Evolutionary conservation across 2,888 invertebrate species (phyloP), one percentile per base, ranked within the genome.

Genomic region (Asteroscopus sphinx): DNA sequence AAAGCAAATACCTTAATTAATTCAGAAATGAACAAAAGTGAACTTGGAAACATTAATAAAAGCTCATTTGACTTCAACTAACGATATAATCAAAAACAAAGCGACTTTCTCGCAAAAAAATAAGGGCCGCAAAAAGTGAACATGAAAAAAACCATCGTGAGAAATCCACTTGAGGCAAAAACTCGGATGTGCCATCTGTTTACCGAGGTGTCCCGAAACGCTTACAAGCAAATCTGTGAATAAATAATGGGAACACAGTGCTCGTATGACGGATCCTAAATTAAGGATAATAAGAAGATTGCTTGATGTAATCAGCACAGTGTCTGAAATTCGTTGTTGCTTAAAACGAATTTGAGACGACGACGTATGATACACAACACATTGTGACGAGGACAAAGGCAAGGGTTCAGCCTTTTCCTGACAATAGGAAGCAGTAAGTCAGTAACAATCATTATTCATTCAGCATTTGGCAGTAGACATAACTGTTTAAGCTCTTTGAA

Each of bases 121-220:
- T 35, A 12, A 25, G 33, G 17, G 3, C 26, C 21, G 26, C 52
- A 58, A 56, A 48, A 66, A 66, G 4, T 0, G 0, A 39, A 58
- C 32, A 56, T n/a, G 49, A 72, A 72, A 77, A 78, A 71, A 53
- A 36, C 36, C 39, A 75, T 78, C 81, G 87, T 83, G 87, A 82
- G 86, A 86, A 82, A 74, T 82, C 77, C 65, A 68, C 71, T 79
- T 66, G 57, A 62, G 68, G 78, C 73, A 84, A 85, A 85, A 89
- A 85, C 70, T 82, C 81, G 81, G 79, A 86, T 81, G 73, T 75
- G 68, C 83, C 90, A 91, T 90, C 86, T 91, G 90, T 76, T 83
- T 72, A 77, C 72, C 72, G 68, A 77, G 76, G 75, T 76, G 65
- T 62, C 67, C 74, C 66, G 73, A 71, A 77, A 66, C 77, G 64